phyloP scores from a whole-genome alignment of 2,113 vertebrate species.

The Rousettus leschenaultii region DNA sequence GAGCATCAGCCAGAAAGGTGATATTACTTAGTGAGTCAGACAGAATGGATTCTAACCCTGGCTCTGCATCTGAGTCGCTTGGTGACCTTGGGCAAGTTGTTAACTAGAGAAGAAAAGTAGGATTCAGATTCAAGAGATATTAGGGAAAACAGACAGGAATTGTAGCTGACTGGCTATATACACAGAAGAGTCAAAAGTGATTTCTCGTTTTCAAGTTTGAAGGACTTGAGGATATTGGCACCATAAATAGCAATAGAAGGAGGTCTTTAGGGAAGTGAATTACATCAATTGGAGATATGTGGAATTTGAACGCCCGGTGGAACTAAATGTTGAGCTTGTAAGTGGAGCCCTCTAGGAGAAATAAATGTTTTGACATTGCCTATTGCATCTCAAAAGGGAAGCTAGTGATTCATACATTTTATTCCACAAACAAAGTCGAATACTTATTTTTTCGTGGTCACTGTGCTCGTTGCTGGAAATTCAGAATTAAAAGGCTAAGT shows the following conservation, averaged over 20 bases:
- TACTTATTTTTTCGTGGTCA: not conserved
- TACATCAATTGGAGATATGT: not conserved
- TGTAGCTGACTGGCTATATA: not conserved
- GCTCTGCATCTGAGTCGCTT: not conserved
- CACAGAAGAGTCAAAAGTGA: not conserved
- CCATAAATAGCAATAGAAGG: not conserved
- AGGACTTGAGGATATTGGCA: not conserved
- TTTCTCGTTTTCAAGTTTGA: not conserved
- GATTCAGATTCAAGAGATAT: not conserved
- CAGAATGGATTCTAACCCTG: not conserved
- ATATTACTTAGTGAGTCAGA: conserved; percentile 15
- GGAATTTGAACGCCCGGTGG: not conserved
- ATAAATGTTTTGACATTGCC: not conserved
- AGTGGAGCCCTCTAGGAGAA: not conserved
- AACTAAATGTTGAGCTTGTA: not conserved
- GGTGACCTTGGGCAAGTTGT: not conserved
- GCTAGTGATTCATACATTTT: not conserved
- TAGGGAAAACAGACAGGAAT: not conserved
- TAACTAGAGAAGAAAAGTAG: not conserved
- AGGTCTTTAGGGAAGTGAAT: not conserved
- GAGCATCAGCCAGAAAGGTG: conserved; percentile 42
- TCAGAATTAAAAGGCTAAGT: not conserved
- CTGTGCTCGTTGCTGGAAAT: not conserved
- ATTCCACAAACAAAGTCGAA: not conserved
- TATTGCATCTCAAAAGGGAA: not conserved